Percentiles rank a stretch among this genome's conserved stretches.
phyloP scores from a whole-genome alignment of 1,140 invertebrate genomes.

The Philotrypesis tridentata region DNA sequence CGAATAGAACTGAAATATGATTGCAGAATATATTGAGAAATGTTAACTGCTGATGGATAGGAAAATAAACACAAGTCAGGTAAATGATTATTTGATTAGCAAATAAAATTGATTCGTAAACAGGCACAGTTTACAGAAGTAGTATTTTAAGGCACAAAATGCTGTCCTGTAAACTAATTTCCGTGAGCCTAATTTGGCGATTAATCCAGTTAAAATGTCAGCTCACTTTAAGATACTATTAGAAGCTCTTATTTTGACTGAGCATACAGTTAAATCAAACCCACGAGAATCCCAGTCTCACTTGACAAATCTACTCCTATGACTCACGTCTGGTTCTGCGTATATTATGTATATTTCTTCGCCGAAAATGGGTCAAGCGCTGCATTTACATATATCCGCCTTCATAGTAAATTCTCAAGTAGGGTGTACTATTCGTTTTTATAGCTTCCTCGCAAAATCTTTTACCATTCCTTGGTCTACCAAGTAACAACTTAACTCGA shows the following conservation, averaged over 20 bases:
- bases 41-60: too few relatives aligned
- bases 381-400: neutral
- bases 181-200: neutral
- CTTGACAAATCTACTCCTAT: neutral
- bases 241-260: neutral
- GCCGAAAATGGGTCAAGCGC: neutral
- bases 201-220: neutral
- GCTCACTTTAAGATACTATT: neutral
- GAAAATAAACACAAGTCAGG: neutral
- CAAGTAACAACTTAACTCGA: too few relatives aligned
- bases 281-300: neutral
- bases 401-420: neutral
- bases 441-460: neutral
- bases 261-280: neutral
- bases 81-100: too few relatives aligned
- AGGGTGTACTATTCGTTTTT: neutral
- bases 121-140: too few relatives aligned
- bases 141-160: too few relatives aligned
- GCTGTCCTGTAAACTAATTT: too few relatives aligned
- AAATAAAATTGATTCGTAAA: too few relatives aligned
- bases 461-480: neutral
- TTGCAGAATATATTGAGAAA: too few relatives aligned
- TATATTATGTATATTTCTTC: neutral
- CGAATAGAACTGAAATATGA: too few relatives aligned
- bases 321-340: neutral